These are phyloP conservation scores for Scaptomyza tumidula DNA, from an alignment of 2,888 invertebrate genomes.

Conservation along the genomic window DNA sequence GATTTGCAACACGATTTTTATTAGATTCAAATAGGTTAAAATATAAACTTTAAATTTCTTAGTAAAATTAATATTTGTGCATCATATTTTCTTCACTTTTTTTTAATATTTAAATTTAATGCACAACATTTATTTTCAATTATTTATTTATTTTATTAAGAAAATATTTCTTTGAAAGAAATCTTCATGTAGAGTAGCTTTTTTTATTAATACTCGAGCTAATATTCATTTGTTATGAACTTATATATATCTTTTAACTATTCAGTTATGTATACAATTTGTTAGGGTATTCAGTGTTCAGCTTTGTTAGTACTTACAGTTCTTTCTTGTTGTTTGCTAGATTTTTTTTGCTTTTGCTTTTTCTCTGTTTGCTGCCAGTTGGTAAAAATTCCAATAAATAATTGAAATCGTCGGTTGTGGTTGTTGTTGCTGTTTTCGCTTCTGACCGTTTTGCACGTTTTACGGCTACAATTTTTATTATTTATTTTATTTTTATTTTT, in stretches of 20 bases:
- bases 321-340: conserved; percentile 38
- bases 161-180: too few species aligned
- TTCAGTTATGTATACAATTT: not conserved
- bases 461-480: conserved; percentile 48
- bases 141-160: too few species aligned
- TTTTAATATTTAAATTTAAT: too few species aligned
- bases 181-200: too few species aligned
- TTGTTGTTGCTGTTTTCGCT: conserved; percentile 15
- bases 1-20: not conserved
- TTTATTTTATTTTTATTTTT: conserved; percentile 40
- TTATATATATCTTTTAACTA: too few species aligned
- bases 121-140: too few species aligned
- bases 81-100: too few species aligned
- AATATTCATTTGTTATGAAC: too few species aligned
- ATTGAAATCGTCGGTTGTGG: conserved; percentile 68
- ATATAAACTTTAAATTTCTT: too few species aligned
- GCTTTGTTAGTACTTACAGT: not conserved
- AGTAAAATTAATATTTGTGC: too few species aligned
- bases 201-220: too few species aligned
- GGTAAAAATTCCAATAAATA: conserved; percentile 78
- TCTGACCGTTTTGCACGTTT: conserved; percentile 34
- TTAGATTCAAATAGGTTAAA: not conserved
- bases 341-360: conserved; percentile 39
- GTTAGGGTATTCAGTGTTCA: conserved; percentile 30
- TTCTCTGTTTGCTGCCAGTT: conserved; percentile 76